phyloP scores from a whole-genome alignment of 2,113 vertebrate genomes.

The Embiotoca jacksoni region DNA sequence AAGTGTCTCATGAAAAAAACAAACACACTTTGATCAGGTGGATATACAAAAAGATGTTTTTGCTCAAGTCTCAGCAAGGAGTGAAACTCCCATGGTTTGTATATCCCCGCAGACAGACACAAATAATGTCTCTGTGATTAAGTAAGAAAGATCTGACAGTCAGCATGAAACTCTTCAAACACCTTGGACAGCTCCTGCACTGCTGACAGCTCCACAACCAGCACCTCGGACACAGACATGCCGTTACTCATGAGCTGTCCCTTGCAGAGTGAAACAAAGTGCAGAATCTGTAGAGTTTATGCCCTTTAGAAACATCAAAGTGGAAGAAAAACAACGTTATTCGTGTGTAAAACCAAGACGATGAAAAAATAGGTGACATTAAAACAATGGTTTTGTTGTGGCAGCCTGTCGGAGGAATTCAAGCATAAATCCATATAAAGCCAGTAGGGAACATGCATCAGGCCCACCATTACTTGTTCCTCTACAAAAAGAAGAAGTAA shows the following conservation, averaged over 20 bases:
- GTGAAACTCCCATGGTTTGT: conserved; percentile 16
- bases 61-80: conserved; percentile 8
- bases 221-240: conserved; percentile 45
- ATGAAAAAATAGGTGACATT: neutral
- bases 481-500: conserved; percentile 20
- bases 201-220: conserved; percentile 31
- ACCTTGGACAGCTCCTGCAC: conserved; percentile 46
- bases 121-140: conserved; percentile 48
- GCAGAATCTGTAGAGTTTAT: neutral
- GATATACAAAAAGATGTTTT: neutral
- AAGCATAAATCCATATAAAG: conserved; percentile 35
- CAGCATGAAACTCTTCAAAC: conserved; percentile 47
- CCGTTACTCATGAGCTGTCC: neutral
- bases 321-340: neutral
- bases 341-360: neutral
- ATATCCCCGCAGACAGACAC: conserved; percentile 9
- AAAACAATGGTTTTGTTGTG: neutral
- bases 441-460: conserved; percentile 27
- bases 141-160: conserved; percentile 40
- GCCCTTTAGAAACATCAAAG: neutral
- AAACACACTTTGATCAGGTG: neutral
- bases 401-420: conserved; percentile 19
- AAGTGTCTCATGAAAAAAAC: neutral
- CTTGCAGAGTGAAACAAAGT: neutral
- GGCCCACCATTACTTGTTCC: conserved; percentile 8